phyloP scores from a whole-genome alignment of 30 jellyfish, hydroid and myxozoan species.

The Pelagia noctiluca region DNA sequence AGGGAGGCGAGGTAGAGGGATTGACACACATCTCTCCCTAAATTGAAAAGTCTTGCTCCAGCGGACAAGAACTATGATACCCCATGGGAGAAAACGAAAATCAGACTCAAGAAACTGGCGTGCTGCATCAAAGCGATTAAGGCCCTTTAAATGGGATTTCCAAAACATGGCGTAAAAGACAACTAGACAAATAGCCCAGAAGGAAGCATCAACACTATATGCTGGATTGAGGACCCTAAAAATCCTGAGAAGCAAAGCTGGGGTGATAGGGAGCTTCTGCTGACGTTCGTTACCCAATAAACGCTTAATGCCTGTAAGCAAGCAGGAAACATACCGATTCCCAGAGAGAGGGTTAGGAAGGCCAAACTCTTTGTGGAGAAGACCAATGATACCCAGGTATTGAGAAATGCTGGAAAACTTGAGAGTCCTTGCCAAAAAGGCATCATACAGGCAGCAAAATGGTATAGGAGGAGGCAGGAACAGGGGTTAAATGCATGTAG shows the following conservation, averaged over 20 bases:
- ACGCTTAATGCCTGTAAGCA: too few relatives aligned
- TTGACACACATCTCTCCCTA: not conserved
- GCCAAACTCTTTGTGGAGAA: too few relatives aligned
- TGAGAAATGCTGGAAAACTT: constrained; percentile 15
- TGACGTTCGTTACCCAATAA: constrained; percentile 2
- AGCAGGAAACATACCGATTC: not conserved
- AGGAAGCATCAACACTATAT: constrained; percentile 32
- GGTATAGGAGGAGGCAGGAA: constrained; percentile 6
- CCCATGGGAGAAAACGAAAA: constrained; percentile 23
- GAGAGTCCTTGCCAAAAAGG: constrained; percentile 15
- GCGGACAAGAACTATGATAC: constrained; percentile 6
- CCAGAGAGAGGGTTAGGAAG: too few relatives aligned
- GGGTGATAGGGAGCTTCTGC: constrained; percentile 7
- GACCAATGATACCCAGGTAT: constrained; percentile 14
- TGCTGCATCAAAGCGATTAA: constrained; percentile 5
- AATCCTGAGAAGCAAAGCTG: constrained; percentile 5
- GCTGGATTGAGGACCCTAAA: not conserved
- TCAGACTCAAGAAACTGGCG: constrained; percentile 2
- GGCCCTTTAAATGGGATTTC: not conserved
- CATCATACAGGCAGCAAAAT: constrained; percentile 16
- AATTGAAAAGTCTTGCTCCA: constrained; percentile 16
- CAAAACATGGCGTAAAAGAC: constrained; percentile 16
- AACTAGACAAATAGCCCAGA: constrained; percentile 44
- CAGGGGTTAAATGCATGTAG: constrained; percentile 2
- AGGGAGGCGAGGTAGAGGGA: constrained; percentile 14